Evolutionary conservation across 37 sponge, comb jelly and placozoan genomes (phyloP).

Genomic region (Corticium candelabrum): DNA sequence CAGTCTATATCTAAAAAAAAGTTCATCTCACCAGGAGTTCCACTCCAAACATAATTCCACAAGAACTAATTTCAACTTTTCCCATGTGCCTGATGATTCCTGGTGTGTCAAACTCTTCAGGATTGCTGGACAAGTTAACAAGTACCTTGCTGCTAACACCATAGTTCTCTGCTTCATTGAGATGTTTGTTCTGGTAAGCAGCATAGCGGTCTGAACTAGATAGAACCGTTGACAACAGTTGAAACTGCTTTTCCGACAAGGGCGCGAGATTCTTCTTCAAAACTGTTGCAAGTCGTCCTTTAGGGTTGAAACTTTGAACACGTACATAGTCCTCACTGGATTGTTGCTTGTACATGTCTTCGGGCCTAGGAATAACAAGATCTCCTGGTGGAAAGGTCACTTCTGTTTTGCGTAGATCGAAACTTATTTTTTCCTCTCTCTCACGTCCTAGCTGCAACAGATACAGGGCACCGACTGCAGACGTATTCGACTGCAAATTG

Average conservation of each 20-base stretch:
- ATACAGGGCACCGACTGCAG: too few relatives aligned
- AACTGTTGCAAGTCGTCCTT: too few relatives aligned
- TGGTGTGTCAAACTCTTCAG: neutral
- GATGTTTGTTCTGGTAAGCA: neutral
- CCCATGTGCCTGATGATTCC: neutral
- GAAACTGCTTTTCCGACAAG: neutral
- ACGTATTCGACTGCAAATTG: too few relatives aligned
- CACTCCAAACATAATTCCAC: conserved; percentile 50
- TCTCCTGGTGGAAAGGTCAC: too few relatives aligned
- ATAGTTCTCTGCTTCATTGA: neutral
- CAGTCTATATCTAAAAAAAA: too few relatives aligned
- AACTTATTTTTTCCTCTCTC: too few relatives aligned
- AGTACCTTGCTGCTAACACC: neutral
- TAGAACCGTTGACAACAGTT: neutral
- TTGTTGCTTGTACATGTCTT: too few relatives aligned
- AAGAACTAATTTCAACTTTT: neutral
- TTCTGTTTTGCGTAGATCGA: too few relatives aligned
- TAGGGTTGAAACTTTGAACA: too few relatives aligned
- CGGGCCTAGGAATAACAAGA: too few relatives aligned
- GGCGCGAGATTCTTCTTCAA: neutral
- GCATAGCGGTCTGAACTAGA: neutral
- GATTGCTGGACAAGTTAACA: neutral
- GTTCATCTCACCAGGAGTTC: conserved; percentile 60
- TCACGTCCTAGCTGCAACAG: too few relatives aligned
- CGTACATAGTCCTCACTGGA: too few relatives aligned